Base-by-base conservation (phyloP, 2,888 invertebrate species). In the Microctonus brassicae region DNA sequence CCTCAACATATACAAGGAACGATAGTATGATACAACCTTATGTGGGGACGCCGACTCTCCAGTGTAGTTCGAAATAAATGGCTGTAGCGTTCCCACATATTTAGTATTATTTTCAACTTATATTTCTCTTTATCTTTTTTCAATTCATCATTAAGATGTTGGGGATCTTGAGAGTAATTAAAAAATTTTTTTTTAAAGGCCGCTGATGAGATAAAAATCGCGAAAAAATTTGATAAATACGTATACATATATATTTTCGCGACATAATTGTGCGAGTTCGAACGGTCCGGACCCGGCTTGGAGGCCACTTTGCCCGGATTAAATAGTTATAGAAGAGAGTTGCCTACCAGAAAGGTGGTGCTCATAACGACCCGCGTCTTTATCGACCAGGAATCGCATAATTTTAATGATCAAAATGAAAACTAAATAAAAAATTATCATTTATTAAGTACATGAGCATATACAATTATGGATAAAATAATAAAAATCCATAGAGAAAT, bases 21-120 rank as follows among this genome's bases (percentile, higher is more conserved):
- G 85, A 95, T 96, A 89, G 96, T 96, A 95, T 96, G 95, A 96
- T 95, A 95, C 91, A 93, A 95, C 92, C 93, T 95, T 76, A 95
- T 95, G 95, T 95, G 95, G 95, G 94, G 95, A 91, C 94, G 94
- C 89, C 92, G 95, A 90, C 90, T 93, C 88, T 92, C 94, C 90
- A 93, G 94, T 88, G 92, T 93, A 79, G 89, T 91, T 82, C 91
- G 93, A 87, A 94, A 92, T 85, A 93, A 91, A 88, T 92, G 93
- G 92, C 91, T 91, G 86, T 93, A 91, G 91, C 88, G 90, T 85
- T 86, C 88, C 88, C 89, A 86, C 86, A 85, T 85, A 76, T n/a
- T n/a, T 33, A 72, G 61, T 17, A 17, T 39, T 26, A 47, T 52
- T 20, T 17, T 24, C 4, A 34, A 60, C 34, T 60, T 0, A 60